These are phyloP conservation scores for Hippopotamus amphibius DNA, from an alignment of 2,113 vertebrate species.

Conservation along the genomic window DNA sequence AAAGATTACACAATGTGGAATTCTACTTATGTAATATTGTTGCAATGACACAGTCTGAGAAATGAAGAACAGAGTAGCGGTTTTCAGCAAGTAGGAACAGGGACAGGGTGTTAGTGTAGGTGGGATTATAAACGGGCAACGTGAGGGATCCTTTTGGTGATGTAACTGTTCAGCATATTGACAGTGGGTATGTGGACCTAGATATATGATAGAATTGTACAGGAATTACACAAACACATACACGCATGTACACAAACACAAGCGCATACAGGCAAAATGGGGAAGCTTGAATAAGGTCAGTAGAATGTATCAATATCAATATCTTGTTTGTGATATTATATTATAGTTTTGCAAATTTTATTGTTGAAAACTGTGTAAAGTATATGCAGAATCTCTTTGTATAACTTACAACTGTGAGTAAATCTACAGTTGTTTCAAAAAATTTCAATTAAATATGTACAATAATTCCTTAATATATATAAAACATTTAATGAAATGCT, in stretches of 20 bases:
- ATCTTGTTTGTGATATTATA: neutral
- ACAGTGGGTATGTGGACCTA: neutral
- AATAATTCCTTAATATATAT: neutral
- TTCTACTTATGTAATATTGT: neutral
- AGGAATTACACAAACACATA: neutral
- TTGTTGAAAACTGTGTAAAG: neutral
- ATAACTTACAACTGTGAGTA: neutral
- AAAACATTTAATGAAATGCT: neutral
- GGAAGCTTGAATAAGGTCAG: neutral
- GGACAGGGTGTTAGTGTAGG: neutral
- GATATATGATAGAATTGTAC: neutral
- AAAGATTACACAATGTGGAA: neutral
- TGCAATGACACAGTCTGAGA: neutral
- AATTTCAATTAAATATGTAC: neutral
- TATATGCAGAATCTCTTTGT: neutral
- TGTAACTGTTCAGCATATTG: neutral
- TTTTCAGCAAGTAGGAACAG: neutral
- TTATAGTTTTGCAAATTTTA: neutral
- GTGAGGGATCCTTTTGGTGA: neutral
- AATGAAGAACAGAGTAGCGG: neutral
- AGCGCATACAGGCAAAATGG: neutral
- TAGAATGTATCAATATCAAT: neutral
- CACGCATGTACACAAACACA: neutral
- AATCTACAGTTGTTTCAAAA: neutral
- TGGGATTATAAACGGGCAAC: neutral